Conservation (phyloP, 2,888 invertebrate species). For the Cephalotes varians region DNA sequence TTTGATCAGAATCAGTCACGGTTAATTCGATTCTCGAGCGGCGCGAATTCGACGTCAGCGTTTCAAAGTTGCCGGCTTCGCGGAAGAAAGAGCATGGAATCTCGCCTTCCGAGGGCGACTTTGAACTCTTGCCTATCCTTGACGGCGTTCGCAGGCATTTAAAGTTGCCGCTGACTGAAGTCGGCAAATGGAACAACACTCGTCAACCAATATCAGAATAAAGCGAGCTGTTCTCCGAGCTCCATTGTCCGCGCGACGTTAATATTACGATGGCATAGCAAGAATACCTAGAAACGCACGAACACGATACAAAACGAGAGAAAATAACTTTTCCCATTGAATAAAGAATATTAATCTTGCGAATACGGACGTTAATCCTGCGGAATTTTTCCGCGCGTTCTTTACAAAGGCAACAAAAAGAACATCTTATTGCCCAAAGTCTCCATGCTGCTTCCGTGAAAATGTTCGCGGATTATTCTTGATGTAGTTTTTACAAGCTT, state of each 20-base stretch:
- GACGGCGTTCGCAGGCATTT: not conserved
- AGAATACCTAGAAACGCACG: not conserved
- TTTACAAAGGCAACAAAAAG: not conserved
- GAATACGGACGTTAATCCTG: conserved; percentile 11
- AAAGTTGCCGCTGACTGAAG: conserved; percentile 18
- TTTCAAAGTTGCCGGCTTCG: conserved; percentile 14
- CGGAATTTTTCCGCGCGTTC: not conserved
- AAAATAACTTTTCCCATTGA: conserved; percentile 17
- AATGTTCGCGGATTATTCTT: not conserved
- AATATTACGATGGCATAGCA: not conserved
- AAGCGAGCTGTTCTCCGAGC: conserved; percentile 9
- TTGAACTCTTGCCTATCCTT: conserved; percentile 23
- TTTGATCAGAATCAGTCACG: conserved; percentile 41
- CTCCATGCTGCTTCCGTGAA: not conserved
- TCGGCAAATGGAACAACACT: conserved; percentile 27
- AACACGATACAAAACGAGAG: conserved; percentile 8
- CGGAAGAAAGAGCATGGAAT: not conserved
- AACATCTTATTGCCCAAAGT: not conserved
- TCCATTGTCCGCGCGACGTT: conserved; percentile 17
- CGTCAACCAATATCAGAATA: conserved; percentile 12
- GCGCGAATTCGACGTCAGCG: not conserved
- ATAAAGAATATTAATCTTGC: conserved; percentile 23
- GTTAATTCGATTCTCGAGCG: conserved; percentile 33
- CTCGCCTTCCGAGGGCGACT: not conserved
- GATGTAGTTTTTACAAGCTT: not conserved